These are phyloP conservation scores for Panthera uncia DNA, from an alignment of 2,113 vertebrate genomes.

Conservation along the genomic window DNA sequence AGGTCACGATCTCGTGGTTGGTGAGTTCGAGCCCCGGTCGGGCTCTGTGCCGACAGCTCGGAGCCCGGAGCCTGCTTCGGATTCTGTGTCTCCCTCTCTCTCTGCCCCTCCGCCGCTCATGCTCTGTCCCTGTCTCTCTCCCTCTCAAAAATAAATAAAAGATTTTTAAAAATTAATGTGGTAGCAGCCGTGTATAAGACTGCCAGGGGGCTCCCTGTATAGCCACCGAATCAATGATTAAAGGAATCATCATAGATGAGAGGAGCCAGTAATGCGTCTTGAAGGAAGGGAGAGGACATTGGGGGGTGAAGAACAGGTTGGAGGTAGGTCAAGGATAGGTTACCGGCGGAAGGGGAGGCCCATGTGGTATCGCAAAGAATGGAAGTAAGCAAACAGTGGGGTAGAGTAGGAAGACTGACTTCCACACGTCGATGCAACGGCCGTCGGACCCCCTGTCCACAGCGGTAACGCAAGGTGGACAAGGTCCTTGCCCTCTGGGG, in stretches of 20 bases:
- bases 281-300: not conserved
- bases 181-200: not conserved
- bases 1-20: too few relatives aligned
- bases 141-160: too few relatives aligned
- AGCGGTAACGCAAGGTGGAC: not conserved
- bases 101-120: too few relatives aligned
- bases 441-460: not conserved
- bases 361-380: not conserved
- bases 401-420: not conserved
- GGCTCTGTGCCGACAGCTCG: too few relatives aligned
- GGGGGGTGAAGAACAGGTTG: not conserved
- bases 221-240: conserved; percentile 2
- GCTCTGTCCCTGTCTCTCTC: too few relatives aligned
- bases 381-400: not conserved
- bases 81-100: too few relatives aligned
- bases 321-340: not conserved
- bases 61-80: too few relatives aligned
- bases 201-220: not conserved
- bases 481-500: not conserved
- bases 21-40: too few relatives aligned
- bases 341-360: not conserved
- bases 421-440: not conserved
- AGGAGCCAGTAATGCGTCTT: not conserved
- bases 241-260: not conserved
- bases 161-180: not conserved